Conservation (phyloP, 2,888 invertebrate species). For the Chironomus riparius region DNA sequence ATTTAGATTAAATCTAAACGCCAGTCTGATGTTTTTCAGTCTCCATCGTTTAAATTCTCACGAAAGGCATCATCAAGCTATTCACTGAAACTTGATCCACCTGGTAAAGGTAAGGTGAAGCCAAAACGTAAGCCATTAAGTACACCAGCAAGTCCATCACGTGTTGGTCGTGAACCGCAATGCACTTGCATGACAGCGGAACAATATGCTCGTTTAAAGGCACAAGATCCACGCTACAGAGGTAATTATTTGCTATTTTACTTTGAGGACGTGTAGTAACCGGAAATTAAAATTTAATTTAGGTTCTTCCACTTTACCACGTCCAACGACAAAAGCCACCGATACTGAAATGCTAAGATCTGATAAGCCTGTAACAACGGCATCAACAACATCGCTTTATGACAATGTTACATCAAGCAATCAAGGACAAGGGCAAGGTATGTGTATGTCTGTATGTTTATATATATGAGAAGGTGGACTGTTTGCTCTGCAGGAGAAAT, state of each 20-base stretch:
- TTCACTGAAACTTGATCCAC: slow-evolving; percentile 87
- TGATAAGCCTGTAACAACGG: slow-evolving; percentile 68
- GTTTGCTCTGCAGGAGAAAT: too few species aligned
- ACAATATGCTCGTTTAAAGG: slow-evolving; percentile 76
- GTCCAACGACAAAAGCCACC: slow-evolving; percentile 61
- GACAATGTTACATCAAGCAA: slow-evolving; percentile 60
- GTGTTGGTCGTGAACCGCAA: slow-evolving; percentile 71
- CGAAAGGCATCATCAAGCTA: slow-evolving; percentile 95
- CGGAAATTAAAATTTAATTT: not conserved
- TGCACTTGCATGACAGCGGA: slow-evolving; percentile 94
- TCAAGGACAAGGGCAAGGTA: slow-evolving; percentile 38
- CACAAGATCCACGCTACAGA: slow-evolving; percentile 75
- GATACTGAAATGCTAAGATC: slow-evolving; percentile 54
- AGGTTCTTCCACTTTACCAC: slow-evolving; percentile 79
- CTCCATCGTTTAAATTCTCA: slow-evolving; percentile 95
- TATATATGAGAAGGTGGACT: not conserved
- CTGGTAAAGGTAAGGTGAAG: slow-evolving; percentile 77
- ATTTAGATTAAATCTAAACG: slow-evolving; percentile 29
- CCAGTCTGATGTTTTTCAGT: slow-evolving; percentile 69
- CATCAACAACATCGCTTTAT: slow-evolving; percentile 81
- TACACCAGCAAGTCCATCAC: slow-evolving; percentile 86
- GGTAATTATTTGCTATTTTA: slow-evolving; percentile 35
- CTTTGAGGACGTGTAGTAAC: slow-evolving; percentile 16
- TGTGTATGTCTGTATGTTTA: not conserved
- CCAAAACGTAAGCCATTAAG: slow-evolving; percentile 84